Conservation (phyloP, 2,113 vertebrate genomes). For the Petromus typicus region DNA sequence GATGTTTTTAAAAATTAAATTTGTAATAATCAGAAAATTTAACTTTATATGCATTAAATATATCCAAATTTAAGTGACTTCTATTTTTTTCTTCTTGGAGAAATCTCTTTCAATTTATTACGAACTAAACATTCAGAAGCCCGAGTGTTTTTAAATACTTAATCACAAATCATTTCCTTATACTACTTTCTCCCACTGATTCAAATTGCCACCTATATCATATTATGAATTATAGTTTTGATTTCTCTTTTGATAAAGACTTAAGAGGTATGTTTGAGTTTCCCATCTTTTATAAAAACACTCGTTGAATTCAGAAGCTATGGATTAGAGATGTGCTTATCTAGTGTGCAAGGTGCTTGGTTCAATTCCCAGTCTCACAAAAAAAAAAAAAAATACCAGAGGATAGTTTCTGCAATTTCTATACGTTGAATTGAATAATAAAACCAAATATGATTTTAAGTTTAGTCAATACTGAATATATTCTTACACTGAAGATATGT, state of each 20-base stretch:
- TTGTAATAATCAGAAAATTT: not conserved
- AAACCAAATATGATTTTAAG: not conserved
- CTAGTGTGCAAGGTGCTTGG: not conserved
- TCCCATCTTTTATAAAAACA: not conserved
- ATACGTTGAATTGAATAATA: conserved; percentile 13
- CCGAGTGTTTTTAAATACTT: not conserved
- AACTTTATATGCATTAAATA: not conserved
- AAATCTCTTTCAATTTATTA: not conserved
- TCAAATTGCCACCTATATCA: not conserved
- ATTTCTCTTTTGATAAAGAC: not conserved
- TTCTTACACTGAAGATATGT: not conserved
- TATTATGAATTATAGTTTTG: not conserved
- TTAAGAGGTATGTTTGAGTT: conserved; percentile 8
- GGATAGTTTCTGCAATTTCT: not conserved
- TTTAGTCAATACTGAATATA: not conserved
- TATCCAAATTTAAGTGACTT: not conserved
- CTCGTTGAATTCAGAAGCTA: not conserved
- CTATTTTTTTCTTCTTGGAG: not conserved
- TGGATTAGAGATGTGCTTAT: not conserved
- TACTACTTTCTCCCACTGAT: not conserved
- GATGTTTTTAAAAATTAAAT: not conserved
- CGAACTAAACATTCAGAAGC: not conserved
- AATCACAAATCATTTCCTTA: not conserved
- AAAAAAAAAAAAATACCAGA: not conserved
- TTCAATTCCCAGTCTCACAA: not conserved